phyloP scores from a whole-genome alignment of 2,888 invertebrate genomes.

The Dichetophora obliterata region DNA sequence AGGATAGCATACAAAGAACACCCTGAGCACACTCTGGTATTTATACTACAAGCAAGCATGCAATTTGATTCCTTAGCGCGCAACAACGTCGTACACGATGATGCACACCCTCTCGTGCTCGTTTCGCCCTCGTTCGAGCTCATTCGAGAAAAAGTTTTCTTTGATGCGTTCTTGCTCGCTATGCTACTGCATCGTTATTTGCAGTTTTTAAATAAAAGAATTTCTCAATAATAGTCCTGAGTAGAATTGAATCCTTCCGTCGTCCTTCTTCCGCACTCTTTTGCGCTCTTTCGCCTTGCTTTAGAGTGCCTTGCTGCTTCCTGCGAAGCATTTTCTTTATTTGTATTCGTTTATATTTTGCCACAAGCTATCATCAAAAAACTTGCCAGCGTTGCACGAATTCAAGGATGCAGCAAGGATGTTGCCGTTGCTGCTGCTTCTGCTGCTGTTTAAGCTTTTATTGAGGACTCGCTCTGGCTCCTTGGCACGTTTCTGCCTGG shows the following conservation, averaged over 20 bases:
- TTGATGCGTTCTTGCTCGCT: background rate
- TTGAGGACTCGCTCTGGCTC: background rate
- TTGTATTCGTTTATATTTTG: background rate
- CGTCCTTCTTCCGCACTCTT: background rate
- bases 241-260: background rate
- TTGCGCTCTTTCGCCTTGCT: background rate
- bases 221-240: slow-evolving; percentile 16
- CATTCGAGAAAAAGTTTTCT: background rate
- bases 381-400: background rate
- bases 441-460: background rate
- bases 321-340: background rate
- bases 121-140: too few relatives aligned
- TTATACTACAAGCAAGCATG: background rate
- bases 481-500: background rate
- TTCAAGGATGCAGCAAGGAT: background rate
- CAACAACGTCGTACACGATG: too few relatives aligned
- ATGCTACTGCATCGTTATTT: slow-evolving; percentile 21
- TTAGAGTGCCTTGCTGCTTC: background rate
- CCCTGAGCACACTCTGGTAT: slow-evolving; percentile 30
- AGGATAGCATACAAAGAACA: background rate
- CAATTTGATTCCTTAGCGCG: background rate
- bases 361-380: background rate
- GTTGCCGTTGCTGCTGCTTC: too few relatives aligned
- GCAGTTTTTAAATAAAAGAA: slow-evolving; percentile 33
- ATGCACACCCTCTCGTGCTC: too few relatives aligned